A percentile compares a stretch with the other conserved stretches of the same genome.
phyloP scores from a whole-genome alignment of 2,888 invertebrate species.

The Machimus atricapillus region DNA sequence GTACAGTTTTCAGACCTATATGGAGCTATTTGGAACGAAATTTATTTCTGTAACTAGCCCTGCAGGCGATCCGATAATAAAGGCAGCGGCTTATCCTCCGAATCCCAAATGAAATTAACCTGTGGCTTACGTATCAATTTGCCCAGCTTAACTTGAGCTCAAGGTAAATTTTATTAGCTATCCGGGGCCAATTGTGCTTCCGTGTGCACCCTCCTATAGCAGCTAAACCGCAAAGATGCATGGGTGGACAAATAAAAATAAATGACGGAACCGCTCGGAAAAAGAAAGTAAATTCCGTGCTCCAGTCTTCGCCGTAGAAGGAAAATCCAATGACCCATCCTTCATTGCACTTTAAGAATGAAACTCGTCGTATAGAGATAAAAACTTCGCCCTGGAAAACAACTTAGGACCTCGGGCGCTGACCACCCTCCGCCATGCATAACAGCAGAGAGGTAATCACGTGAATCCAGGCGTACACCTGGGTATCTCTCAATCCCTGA shows the following conservation, averaged over 20 bases:
- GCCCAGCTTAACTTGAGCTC: constrained; percentile 37
- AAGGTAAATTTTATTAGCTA: constrained; percentile 41
- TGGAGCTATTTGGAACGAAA: background rate
- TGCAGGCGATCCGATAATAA: constrained; percentile 29
- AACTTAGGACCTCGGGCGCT: constrained; percentile 14
- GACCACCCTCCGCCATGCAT: background rate
- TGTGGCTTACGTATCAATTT: constrained; percentile 44
- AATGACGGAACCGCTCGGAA: constrained; percentile 9
- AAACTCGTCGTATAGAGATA: constrained; percentile 39
- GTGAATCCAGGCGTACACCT: constrained; percentile 41
- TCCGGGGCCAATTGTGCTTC: constrained; percentile 33
- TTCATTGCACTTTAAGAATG: constrained; percentile 36
- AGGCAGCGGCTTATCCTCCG: constrained; percentile 22
- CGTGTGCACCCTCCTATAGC: background rate
- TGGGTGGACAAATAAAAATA: constrained; percentile 27
- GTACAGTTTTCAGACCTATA: background rate
- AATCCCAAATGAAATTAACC: constrained; percentile 40
- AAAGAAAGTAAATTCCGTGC: background rate
- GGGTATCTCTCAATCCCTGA: constrained; percentile 40
- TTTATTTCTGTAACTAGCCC: background rate
- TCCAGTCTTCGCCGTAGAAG: background rate
- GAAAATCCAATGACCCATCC: constrained; percentile 41
- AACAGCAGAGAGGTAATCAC: constrained; percentile 41
- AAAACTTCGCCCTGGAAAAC: constrained; percentile 29
- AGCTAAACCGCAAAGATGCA: constrained; percentile 4